Evolutionary conservation across 1,140 invertebrate genomes (phyloP), one percentile per base, ranked within the genome.

Genomic region (Pomacea maculata): DNA sequence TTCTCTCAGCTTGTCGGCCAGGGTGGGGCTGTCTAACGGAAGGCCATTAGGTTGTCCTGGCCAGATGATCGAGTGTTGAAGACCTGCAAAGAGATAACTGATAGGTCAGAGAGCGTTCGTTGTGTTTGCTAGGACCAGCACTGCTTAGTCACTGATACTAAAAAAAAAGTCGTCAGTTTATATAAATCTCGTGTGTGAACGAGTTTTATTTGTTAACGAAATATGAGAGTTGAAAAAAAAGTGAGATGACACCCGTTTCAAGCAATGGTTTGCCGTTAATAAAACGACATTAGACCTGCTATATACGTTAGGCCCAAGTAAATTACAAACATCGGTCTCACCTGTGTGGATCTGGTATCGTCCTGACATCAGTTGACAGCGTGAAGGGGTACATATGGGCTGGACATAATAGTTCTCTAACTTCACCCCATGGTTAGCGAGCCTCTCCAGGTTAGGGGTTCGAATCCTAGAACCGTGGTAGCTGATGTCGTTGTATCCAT

Each of bases 341-440:
- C 65, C 72, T 21, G 75, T 78, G 67, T 80, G 68, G 63, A 89
- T 88, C 85, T 90, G 88, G 74, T 88, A 88, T 71, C 86, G 79
- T 2, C 89, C 89, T 11, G 88, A 83, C 83, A 89, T 81, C 0
- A 90, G 82, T 82, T 87, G 86, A 82, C 86, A 85, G 52, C 89
- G 68, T 19, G 86, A 85, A 7, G 89, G 89, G 55, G 89, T 86
- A 80, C 89, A 89, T 45, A 89, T 87, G 68, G 87, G 88, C 78
- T 88, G 87, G 14, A 88, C 86, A 80, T 90, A 88, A 70, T 88
- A 90, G 76, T 89, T 89, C 74, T 89, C 87, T 29, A 90, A 78
- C 52, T 80, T 85, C 11, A 88, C 84, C 6, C 82, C 83, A 7
- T 82, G 72, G 0, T 75, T 52, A 0, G 89, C 87, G 15, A 90